phyloP scores from a whole-genome alignment of 2,113 vertebrate genomes.

The Odocoileus hemionus region DNA sequence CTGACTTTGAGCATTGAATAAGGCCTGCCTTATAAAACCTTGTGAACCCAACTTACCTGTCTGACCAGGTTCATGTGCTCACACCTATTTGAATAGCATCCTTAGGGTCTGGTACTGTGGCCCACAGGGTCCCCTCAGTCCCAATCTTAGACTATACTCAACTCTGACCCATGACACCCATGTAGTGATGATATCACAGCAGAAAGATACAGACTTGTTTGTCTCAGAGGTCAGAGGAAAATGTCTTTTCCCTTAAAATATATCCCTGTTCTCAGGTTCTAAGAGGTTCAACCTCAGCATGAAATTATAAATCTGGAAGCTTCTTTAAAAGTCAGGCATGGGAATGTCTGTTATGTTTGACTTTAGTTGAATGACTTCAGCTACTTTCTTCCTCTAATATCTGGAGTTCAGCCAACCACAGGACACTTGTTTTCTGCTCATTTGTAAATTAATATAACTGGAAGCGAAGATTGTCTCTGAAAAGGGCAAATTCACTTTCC shows the following conservation, averaged over 20 bases:
- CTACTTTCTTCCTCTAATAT: background rate
- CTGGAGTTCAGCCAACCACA: background rate
- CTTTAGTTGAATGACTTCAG: background rate
- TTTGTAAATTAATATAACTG: slow-evolving; percentile 38
- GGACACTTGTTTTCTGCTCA: background rate
- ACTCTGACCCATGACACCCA: rapidly evolving
- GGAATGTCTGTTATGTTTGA: background rate
- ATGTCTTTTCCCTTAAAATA: background rate
- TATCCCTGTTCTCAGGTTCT: background rate
- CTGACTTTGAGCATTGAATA: background rate
- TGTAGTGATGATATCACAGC: too few species aligned
- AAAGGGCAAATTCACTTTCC: background rate
- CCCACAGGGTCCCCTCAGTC: rapidly evolving
- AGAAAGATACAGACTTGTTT: background rate
- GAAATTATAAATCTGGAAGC: background rate
- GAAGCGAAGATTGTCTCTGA: background rate
- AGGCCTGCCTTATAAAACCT: background rate
- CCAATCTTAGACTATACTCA: background rate
- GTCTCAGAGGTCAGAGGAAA: background rate
- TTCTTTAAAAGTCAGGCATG: background rate
- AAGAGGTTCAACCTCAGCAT: background rate
- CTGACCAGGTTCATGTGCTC: background rate
- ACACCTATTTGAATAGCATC: rapidly evolving
- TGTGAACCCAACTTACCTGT: background rate
- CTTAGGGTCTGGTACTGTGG: rapidly evolving